Evolutionary conservation across 2,888 invertebrate genomes (phyloP).

Genomic region (Belgica antarctica): DNA sequence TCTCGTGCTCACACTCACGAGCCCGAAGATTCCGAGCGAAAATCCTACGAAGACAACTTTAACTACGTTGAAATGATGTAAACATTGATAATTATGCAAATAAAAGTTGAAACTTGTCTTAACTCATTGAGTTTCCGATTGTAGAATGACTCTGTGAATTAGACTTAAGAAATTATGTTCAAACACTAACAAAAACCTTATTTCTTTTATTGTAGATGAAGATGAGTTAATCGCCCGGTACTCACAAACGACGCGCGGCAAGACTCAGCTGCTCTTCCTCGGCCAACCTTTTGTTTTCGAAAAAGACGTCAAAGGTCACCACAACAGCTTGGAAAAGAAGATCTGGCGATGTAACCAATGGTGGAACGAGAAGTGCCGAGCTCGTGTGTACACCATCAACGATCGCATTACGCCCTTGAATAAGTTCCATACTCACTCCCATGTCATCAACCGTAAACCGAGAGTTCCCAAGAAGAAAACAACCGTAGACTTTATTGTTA

Average conservation of each 20-base stretch:
- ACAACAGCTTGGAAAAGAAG: constrained; percentile 53
- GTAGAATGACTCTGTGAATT: too few species aligned
- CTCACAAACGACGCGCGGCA: constrained; percentile 54
- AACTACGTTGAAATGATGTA: not conserved
- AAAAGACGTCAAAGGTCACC: constrained; percentile 51
- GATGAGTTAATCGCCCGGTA: constrained; percentile 50
- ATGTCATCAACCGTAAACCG: constrained; percentile 54
- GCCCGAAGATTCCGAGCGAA: constrained; percentile 17
- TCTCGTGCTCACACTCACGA: constrained; percentile 20
- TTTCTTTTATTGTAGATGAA: not conserved
- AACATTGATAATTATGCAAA: too few species aligned
- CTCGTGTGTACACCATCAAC: constrained; percentile 54
- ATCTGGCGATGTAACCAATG: constrained; percentile 56
- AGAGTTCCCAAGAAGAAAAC: constrained; percentile 47
- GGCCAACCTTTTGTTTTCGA: constrained; percentile 56
- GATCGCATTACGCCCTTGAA: constrained; percentile 53
- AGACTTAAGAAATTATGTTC: not conserved
- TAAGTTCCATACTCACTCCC: constrained; percentile 55
- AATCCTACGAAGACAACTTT: not conserved
- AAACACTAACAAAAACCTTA: not conserved
- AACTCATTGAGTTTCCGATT: too few species aligned
- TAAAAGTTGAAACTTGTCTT: too few species aligned
- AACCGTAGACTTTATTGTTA: not conserved
- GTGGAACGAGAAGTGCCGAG: constrained; percentile 56
- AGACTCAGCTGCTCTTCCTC: constrained; percentile 55